Evolutionary conservation across 2,113 vertebrate species (phyloP), one percentile per base, ranked within the genome.

Genomic region (Pelecanus crispus): DNA sequence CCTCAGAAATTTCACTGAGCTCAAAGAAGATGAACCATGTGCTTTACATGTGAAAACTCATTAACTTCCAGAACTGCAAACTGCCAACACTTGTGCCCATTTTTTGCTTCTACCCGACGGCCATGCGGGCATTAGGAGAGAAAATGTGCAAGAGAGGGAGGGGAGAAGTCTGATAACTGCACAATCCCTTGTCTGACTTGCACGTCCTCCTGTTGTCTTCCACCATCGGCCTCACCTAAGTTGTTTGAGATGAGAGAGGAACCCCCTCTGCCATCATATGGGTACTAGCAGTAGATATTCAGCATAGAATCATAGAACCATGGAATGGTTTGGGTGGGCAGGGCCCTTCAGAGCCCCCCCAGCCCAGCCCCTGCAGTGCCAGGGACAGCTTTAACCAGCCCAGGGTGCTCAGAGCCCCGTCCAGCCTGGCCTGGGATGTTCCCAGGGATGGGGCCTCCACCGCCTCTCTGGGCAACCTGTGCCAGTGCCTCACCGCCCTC

Each of bases 61-160:
- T 1, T 14, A 7, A 16, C 8, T 38, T 38, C 36, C 36, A 45
- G 65, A 31, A 22, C 47, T 25, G 19, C 32, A 25, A 34, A 40
- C 6, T n/a, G 44, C 56, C 24, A 4, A 2, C 0, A 3, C 4
- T 17, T 6, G 31, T 81, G 58, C 38, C 68, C 8, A 0, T 18
- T 4, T 38, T 7, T 26, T 9, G 36, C 56, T 53, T 42, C 62
- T 19, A 3, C 25, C 18, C 7, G 45, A 45, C 1, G 8, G 20
- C 40, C 0, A 1, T 11, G 49, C 32, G 50, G 44, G 44, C 32
- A 34, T 29, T 19, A 4, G 13, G 40, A 25, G 32, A 21, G 38
- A 8, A 32, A 55, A 32, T 0, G 13, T 24, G 55, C 5, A 21
- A 25, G 58, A 4, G 16, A 38, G 20, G 50, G 17, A 38, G 31